Base-by-base conservation (phyloP, 2,113 vertebrate species). In the Coptodon rendalli region DNA sequence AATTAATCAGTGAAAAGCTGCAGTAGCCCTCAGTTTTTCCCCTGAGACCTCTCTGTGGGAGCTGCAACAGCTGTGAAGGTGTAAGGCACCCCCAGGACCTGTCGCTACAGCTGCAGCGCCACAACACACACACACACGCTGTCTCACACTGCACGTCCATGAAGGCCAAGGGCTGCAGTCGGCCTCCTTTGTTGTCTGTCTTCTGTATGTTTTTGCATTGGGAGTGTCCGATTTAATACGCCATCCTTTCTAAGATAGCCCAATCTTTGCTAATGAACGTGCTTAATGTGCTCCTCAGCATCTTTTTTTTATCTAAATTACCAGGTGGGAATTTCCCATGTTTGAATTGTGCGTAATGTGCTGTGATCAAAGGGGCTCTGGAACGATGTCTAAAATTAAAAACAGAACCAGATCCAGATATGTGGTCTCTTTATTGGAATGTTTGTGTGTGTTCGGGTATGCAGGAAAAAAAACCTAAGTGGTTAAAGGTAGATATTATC, bases 51-150 rank as follows among this genome's bases (percentile, higher is more conserved):
- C 40, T 87, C 88, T 92, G 87, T 90, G 94, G 91, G 92, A 95
- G 92, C 89, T 81, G 48, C 61, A 90, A 87, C 93, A 95, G 91
- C 94, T 95, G 95, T 91, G 90, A 89, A 48, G 54, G 91, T 89
- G 90, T 83, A 89, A 88, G 90, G 83, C 87, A 89, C 89, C 88
- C 91, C 38, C 22, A 91, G 87, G 87, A 92, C 88, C 86, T 45
- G 81, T 84, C 36, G 80, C 83, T 68, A n/a, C 79, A 11, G 63
- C 71, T 29, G 19, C 31, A 57, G n/a, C 2, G 0, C 43, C 80
- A 76, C 82, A 79, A 79, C 85, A 59, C 29, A 40, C 85, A 59
- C 29, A 40, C 40, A 82, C 48, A 50, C 57, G 5, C 82, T 54
- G 24, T 54, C 38, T 84, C 48, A 48, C 19, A 29, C 22, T 16